phyloP scores from a whole-genome alignment of 2,888 invertebrate genomes.

The Rhingia campestris region DNA sequence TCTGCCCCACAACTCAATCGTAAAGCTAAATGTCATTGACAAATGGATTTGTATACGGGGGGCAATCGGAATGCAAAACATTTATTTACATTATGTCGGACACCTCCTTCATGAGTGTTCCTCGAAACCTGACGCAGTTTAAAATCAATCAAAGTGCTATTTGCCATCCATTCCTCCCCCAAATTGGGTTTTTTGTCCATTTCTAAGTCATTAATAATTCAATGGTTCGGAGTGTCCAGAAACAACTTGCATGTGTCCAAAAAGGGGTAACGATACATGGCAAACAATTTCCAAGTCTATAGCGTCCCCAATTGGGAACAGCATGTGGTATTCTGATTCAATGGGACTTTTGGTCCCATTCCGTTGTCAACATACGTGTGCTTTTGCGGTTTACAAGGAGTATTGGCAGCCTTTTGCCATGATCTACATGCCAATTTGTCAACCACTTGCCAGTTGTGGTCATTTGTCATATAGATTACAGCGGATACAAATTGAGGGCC shows the following conservation, averaged over 20 bases:
- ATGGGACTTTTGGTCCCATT: conserved; percentile 26
- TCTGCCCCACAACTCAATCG: conserved; percentile 31
- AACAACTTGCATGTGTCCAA: conserved; percentile 22
- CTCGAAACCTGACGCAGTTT: conserved; percentile 58
- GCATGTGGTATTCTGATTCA: conserved; percentile 42
- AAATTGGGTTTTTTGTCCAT: conserved; percentile 40
- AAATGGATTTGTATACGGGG: conserved; percentile 31
- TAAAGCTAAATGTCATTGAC: conserved; percentile 53
- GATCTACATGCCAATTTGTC: conserved; percentile 73
- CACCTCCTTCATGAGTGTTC: conserved; percentile 70
- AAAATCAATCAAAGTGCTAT: conserved; percentile 68
- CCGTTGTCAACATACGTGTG: conserved; percentile 35
- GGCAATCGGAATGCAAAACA: conserved; percentile 64
- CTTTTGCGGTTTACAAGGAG: conserved; percentile 17
- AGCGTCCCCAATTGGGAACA: conserved; percentile 45
- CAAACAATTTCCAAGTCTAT: conserved; percentile 29
- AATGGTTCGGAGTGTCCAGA: conserved; percentile 41
- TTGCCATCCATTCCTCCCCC: conserved; percentile 18
- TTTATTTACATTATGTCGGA: conserved; percentile 73
- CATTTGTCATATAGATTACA: conserved; percentile 73
- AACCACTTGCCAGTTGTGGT: conserved; percentile 69
- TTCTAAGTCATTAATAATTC: conserved; percentile 70
- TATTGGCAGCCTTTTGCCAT: conserved; percentile 50
- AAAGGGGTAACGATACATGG: conserved; percentile 47
- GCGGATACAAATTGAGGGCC: conserved; percentile 64